A percentile compares a stretch with the other conserved stretches of the same genome.
Conservation (phyloP, 2,797 vertebrate species). For the Acanthurus tractus region DNA sequence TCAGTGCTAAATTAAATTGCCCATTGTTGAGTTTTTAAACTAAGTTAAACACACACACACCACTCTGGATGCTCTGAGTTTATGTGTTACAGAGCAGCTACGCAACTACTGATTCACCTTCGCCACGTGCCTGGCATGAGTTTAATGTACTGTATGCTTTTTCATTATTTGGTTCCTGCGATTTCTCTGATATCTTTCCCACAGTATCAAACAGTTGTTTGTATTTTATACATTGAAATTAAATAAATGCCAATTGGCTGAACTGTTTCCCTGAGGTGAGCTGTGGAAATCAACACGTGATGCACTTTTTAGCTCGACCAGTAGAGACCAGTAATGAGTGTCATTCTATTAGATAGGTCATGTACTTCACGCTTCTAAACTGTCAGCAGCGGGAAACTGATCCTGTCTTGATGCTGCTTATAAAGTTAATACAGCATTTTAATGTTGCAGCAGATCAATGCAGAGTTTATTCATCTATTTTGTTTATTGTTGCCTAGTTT, state of each 20-base stretch:
- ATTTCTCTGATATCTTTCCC: background rate
- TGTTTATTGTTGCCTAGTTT: background rate
- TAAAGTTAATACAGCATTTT: background rate
- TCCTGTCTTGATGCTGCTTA: background rate
- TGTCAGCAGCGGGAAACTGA: background rate
- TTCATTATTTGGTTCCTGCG: conserved; percentile 10
- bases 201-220: conserved; percentile 16
- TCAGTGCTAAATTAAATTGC: background rate
- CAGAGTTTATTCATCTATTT: background rate
- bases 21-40: background rate
- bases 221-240: conserved; percentile 57
- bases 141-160: conserved; percentile 12
- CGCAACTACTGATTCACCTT: background rate
- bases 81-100: conserved; percentile 8
- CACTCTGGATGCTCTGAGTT: background rate
- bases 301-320: conserved; percentile 52
- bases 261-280: background rate
- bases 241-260: conserved; percentile 40
- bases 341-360: background rate
- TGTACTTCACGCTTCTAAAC: background rate
- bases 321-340: conserved; percentile 62
- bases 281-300: background rate
- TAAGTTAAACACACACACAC: background rate
- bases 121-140: conserved; percentile 46
- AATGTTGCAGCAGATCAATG: background rate